A percentile compares a stretch with the other conserved stretches of the same genome.
Conservation (phyloP, 2,888 invertebrate genomes). For the Phasia obesa region DNA sequence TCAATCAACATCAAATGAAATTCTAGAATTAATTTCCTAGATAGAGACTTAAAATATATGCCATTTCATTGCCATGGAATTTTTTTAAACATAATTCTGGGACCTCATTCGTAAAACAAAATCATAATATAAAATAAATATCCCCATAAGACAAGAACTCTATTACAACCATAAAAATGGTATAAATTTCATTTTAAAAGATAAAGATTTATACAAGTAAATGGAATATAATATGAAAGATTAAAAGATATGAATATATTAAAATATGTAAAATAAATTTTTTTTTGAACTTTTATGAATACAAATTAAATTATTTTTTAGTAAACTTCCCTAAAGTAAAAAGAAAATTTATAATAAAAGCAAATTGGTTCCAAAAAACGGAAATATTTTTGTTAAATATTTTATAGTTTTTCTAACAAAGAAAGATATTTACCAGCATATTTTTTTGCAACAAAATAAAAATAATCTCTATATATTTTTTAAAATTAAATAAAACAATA, state of each 20-base stretch:
- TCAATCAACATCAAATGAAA: no score
- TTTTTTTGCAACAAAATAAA: no score
- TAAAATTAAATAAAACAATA: no score
- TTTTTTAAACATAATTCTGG: background rate
- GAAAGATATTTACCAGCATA: no score
- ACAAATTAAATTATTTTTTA: slow-evolving; percentile 15
- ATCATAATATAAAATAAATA: slow-evolving; percentile 5
- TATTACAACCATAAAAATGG: slow-evolving; percentile 24
- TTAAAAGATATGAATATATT: slow-evolving; percentile 16
- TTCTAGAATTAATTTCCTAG: no score
- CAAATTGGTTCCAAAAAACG: no score
- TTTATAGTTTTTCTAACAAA: no score
- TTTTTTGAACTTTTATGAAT: slow-evolving; percentile 5
- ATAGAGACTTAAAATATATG: no score
- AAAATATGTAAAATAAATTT: background rate
- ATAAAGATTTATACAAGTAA: slow-evolving; percentile 37
- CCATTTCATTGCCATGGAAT: no score
- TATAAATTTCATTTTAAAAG: slow-evolving; percentile 16
- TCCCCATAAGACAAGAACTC: slow-evolving; percentile 19
- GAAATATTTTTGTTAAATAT: no score
- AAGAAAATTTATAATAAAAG: background rate
- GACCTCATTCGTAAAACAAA: background rate
- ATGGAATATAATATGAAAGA: slow-evolving; percentile 33
- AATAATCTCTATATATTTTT: no score
- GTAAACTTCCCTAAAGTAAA: background rate